Evolutionary conservation across 1,140 invertebrate species (phyloP).

Genomic region (Brachionus manjavacas): DNA sequence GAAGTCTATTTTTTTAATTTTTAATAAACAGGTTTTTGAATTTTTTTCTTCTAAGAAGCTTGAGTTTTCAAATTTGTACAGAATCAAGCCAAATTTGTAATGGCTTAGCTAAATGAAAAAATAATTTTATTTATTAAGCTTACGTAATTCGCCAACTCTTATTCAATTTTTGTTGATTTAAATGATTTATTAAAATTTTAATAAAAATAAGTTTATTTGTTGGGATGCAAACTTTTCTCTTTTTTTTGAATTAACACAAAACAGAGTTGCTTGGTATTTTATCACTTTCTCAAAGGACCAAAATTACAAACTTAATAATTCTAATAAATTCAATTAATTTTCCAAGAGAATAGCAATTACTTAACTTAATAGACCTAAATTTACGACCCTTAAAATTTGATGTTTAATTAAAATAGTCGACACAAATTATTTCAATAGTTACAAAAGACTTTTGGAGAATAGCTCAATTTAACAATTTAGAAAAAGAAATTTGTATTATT

Average conservation of each 20-base stretch:
- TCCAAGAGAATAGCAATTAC: background rate
- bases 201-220: slow-evolving; percentile 1
- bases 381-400: background rate
- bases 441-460: background rate
- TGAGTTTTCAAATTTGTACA: background rate
- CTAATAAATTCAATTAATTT: background rate
- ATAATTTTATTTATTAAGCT: background rate
- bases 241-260: background rate
- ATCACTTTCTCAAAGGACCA: background rate
- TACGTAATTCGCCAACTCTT: background rate
- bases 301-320: background rate
- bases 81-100: background rate
- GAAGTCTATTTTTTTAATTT: background rate
- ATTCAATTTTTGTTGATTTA: background rate
- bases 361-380: background rate
- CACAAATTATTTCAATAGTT: background rate
- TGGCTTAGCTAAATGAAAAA: background rate
- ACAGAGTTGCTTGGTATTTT: background rate
- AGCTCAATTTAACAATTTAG: background rate
- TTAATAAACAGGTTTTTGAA: background rate
- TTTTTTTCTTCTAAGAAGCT: background rate
- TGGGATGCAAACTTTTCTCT: background rate
- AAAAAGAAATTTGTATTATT: background rate
- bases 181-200: background rate
- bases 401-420: background rate